phyloP scores from a whole-genome alignment of 2,113 vertebrate species.

The Melanostigma gelatinosum region DNA sequence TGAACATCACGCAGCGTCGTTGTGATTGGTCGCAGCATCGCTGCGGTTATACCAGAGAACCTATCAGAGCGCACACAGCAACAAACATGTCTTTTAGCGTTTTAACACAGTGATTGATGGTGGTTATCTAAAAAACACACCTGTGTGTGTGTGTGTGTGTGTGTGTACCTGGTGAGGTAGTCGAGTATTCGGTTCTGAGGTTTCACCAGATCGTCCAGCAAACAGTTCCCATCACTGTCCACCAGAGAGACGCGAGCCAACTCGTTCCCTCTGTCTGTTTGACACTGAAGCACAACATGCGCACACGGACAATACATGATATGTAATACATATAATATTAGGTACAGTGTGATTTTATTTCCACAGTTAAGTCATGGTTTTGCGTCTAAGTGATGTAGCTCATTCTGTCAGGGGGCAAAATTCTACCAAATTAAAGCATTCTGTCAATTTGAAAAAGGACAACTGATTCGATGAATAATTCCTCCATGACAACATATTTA shows the following conservation, averaged over 20 bases:
- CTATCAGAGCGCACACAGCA: slow-evolving; percentile 68
- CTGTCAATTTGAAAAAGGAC: too few relatives aligned
- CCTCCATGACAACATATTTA: too few relatives aligned
- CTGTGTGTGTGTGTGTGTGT: not conserved
- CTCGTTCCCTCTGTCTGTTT: slow-evolving; percentile 85
- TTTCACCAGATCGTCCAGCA: slow-evolving; percentile 90
- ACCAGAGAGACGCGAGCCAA: slow-evolving; percentile 89
- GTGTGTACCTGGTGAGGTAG: slow-evolving; percentile 88
- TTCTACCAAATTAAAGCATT: not conserved
- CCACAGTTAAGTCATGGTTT: too few relatives aligned
- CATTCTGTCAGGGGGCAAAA: not conserved
- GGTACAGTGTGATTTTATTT: too few relatives aligned
- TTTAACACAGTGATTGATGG: not conserved
- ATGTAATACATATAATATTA: too few relatives aligned
- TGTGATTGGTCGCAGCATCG: slow-evolving; percentile 84
- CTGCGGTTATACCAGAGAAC: slow-evolving; percentile 89
- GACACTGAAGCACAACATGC: slow-evolving; percentile 81
- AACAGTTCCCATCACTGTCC: slow-evolving; percentile 83
- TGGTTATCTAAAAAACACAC: not conserved
- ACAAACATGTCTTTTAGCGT: not conserved
- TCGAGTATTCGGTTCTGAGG: slow-evolving; percentile 84
- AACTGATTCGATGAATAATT: too few relatives aligned
- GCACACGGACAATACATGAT: not conserved
- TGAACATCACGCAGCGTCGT: slow-evolving; percentile 88
- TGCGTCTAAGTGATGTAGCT: too few relatives aligned